Evolutionary conservation across 2,113 vertebrate genomes (phyloP).

Genomic region (Balaeniceps rex): DNA sequence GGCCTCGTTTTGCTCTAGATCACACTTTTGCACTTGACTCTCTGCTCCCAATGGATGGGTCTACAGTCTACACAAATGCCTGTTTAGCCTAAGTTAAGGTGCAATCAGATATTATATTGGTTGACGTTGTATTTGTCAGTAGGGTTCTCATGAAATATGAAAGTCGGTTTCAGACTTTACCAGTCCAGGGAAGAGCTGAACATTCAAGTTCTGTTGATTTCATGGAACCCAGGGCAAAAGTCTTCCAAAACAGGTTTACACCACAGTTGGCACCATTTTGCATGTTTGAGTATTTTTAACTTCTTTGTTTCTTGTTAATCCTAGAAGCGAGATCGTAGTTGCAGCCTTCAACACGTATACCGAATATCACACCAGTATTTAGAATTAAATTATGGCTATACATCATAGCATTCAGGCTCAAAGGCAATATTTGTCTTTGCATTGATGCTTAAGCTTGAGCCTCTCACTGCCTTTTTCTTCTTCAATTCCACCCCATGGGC

Average conservation of each 20-base stretch:
- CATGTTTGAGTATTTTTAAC: neutral
- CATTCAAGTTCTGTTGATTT: neutral
- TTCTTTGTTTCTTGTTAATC: neutral
- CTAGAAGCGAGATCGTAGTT: neutral
- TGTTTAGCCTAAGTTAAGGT: neutral
- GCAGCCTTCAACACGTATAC: neutral
- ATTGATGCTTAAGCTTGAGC: conserved; percentile 62
- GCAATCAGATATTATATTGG: neutral
- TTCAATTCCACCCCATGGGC: conserved; percentile 44
- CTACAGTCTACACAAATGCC: neutral
- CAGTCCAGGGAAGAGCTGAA: neutral
- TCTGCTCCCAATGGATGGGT: neutral
- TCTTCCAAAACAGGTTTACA: neutral
- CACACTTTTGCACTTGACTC: neutral
- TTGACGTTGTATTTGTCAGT: neutral
- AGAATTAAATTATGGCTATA: neutral
- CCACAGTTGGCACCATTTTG: neutral
- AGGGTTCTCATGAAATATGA: neutral
- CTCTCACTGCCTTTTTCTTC: conserved; percentile 42
- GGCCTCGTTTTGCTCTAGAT: neutral
- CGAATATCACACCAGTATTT: neutral
- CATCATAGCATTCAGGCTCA: conserved; percentile 58
- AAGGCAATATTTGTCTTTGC: conserved; percentile 75
- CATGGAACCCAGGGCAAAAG: neutral
- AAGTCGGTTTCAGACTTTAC: neutral